Conservation (phyloP, 2,888 invertebrate genomes). For the Ophraella communa region DNA sequence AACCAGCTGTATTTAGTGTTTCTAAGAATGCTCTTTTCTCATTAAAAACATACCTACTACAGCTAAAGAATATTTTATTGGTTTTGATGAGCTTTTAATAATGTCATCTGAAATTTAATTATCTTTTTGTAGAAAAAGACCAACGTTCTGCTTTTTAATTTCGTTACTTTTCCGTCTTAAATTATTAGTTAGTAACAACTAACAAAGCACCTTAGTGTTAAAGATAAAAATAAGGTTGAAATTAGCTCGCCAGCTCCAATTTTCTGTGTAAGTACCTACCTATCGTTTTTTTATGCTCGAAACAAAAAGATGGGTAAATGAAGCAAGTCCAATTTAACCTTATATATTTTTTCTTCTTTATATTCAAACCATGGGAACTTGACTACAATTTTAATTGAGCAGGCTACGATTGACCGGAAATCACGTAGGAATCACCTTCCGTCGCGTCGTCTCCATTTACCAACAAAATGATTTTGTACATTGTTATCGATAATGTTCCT, state of each 20-base stretch:
- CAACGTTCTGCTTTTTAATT: neutral
- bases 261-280: neutral
- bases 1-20: too few species aligned
- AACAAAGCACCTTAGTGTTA: neutral
- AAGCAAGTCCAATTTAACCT: conserved; percentile 3
- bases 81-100: too few species aligned
- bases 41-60: too few species aligned
- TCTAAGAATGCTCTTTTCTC: too few species aligned
- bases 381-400: conserved; percentile 13
- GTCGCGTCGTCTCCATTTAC: conserved; percentile 15
- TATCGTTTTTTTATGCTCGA: neutral
- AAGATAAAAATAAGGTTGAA: neutral
- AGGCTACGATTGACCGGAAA: conserved; percentile 31
- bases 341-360: conserved; percentile 3
- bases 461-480: neutral
- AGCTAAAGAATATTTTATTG: too few species aligned
- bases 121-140: too few species aligned
- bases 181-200: neutral
- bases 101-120: too few species aligned
- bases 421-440: conserved; percentile 24
- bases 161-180: neutral
- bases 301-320: conserved; percentile 10
- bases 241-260: conserved; percentile 1
- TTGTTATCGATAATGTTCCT: neutral
- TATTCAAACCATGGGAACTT: conserved; percentile 19